These are phyloP conservation scores for Lasioglossum calceatum DNA, from an alignment of 2,888 invertebrate species.

Conservation along the genomic window DNA sequence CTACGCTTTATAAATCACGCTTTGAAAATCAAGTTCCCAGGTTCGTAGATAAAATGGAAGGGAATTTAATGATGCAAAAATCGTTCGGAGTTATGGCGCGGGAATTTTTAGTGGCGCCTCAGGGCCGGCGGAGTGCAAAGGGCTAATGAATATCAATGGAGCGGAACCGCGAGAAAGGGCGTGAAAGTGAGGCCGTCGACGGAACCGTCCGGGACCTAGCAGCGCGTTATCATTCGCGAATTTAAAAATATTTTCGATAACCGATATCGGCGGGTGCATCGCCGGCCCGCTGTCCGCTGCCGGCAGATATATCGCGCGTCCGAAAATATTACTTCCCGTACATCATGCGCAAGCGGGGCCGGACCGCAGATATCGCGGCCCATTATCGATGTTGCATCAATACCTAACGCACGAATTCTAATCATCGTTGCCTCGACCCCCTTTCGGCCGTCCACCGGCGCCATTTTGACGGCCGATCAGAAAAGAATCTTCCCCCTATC, in stretches of 20 bases:
- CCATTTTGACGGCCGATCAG: conserved; percentile 20
- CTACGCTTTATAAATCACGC: neutral
- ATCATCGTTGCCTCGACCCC: conserved; percentile 50
- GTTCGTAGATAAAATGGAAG: neutral
- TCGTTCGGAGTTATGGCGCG: neutral
- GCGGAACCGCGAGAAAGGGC: neutral
- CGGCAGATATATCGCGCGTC: conserved; percentile 73
- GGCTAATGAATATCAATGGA: conserved; percentile 35
- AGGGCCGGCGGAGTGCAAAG: neutral
- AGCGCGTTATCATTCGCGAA: conserved; percentile 48
- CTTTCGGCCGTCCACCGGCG: neutral
- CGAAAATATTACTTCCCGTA: conserved; percentile 78
- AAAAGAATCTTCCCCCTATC: neutral
- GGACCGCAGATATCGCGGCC: conserved; percentile 64
- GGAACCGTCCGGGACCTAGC: conserved; percentile 18
- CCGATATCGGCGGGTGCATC: conserved; percentile 73
- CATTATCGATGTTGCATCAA: conserved; percentile 69
- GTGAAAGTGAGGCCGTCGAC: conserved; percentile 45
- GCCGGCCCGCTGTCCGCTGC: conserved; percentile 71
- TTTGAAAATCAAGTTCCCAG: neutral
- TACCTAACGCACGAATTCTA: conserved; percentile 68
- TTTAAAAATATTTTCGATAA: conserved; percentile 73
- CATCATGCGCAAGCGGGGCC: conserved; percentile 63
- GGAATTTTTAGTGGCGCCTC: neutral
- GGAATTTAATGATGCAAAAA: neutral